These are phyloP conservation scores for Anastrepha ludens DNA, from an alignment of 1,140 invertebrate species.

Conservation along the genomic window DNA sequence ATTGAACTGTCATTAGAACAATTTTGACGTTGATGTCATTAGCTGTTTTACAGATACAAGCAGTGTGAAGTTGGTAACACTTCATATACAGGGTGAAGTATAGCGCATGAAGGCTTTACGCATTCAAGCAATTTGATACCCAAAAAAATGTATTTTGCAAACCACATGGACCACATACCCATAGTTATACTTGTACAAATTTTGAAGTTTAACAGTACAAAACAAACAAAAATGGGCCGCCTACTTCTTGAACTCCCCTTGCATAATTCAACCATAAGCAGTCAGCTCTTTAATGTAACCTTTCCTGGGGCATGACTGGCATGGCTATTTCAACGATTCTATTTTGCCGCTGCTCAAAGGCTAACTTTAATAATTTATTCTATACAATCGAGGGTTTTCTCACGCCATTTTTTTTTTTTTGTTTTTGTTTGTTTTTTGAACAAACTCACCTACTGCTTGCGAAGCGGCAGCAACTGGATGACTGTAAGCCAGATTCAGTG, in stretches of 20 bases:
- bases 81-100: no score
- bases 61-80: no score
- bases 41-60: no score
- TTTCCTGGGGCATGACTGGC: not conserved
- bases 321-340: not conserved
- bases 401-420: not conserved
- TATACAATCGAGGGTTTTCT: not conserved
- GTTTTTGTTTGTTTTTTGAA: not conserved
- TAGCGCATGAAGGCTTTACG: no score
- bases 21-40: no score
- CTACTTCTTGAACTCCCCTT: not conserved
- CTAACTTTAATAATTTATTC: slow-evolving; percentile 36
- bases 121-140: no score
- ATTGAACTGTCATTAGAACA: no score
- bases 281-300: not conserved
- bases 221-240: no score
- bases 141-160: no score
- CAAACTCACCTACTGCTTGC: not conserved
- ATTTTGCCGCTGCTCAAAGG: not conserved
- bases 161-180: no score
- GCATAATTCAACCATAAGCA: not conserved
- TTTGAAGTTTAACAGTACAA: no score
- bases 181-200: no score
- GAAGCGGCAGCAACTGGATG: not conserved
- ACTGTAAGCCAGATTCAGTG: not conserved